These are phyloP conservation scores for Pentalonia nigronervosa DNA, from an alignment of 1,140 invertebrate genomes.

Conservation along the genomic window DNA sequence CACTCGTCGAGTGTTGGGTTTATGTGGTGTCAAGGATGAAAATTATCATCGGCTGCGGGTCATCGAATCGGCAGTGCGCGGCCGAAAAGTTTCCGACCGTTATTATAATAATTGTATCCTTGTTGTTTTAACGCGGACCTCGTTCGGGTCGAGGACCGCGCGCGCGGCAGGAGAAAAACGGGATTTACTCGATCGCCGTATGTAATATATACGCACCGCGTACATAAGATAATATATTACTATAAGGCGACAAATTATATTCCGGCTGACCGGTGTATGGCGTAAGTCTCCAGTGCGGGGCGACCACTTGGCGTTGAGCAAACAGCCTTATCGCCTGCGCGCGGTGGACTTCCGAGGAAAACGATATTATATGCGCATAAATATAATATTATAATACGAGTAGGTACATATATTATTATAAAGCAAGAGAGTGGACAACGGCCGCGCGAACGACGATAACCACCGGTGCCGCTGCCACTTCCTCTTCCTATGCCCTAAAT, in stretches of 20 bases:
- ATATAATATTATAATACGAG: background rate
- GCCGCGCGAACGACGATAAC: background rate
- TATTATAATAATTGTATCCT: background rate
- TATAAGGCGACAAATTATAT: conserved; percentile 11
- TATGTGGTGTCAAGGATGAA: background rate
- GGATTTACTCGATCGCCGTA: conserved; percentile 18
- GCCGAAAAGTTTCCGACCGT: background rate
- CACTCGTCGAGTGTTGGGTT: background rate
- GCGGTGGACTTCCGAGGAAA: conserved; percentile 16
- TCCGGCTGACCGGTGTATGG: background rate
- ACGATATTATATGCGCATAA: background rate
- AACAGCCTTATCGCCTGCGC: conserved; percentile 28
- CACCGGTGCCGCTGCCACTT: background rate
- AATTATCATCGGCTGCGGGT: background rate
- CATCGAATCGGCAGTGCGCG: background rate
- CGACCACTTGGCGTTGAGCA: conserved; percentile 1
- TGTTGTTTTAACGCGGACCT: background rate
- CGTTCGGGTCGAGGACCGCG: conserved; percentile 1
- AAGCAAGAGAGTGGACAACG: background rate
- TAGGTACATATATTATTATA: background rate
- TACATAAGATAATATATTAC: background rate
- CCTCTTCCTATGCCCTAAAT: background rate
- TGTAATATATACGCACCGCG: background rate
- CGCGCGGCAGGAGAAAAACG: background rate
- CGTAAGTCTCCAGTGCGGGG: background rate